Conservation (phyloP, 2,888 invertebrate species). For the Eledona agricola region DNA sequence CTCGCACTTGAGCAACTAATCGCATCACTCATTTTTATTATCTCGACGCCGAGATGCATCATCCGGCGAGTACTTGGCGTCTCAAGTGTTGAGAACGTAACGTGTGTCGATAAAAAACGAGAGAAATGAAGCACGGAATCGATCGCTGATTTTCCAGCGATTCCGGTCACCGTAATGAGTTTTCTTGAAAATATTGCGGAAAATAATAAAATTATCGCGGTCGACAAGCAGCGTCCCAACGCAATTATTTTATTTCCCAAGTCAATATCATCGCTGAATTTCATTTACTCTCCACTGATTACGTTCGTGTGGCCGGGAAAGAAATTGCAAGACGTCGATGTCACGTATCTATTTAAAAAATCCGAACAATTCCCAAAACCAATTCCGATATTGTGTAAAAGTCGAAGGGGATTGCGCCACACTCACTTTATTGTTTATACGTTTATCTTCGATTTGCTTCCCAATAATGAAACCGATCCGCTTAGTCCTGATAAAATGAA, state of each 20-base stretch:
- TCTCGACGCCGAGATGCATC: too few relatives aligned
- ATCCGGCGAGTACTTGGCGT: too few relatives aligned
- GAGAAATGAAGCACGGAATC: too few relatives aligned
- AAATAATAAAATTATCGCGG: slow-evolving; percentile 47
- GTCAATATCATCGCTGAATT: slow-evolving; percentile 52
- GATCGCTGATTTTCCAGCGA: background rate
- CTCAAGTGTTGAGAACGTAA: too few relatives aligned
- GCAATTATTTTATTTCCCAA: slow-evolving; percentile 57
- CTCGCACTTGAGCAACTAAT: too few relatives aligned
- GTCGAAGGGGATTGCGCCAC: slow-evolving; percentile 3
- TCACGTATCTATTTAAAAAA: slow-evolving; percentile 2
- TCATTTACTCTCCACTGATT: slow-evolving; percentile 44
- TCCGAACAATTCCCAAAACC: background rate
- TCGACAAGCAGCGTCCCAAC: slow-evolving; percentile 49
- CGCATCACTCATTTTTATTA: too few relatives aligned
- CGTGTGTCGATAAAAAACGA: too few relatives aligned
- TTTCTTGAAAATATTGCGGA: slow-evolving; percentile 25
- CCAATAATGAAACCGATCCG: slow-evolving; percentile 24
- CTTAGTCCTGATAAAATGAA: slow-evolving; percentile 38
- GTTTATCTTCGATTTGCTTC: slow-evolving; percentile 17
- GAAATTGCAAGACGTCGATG: slow-evolving; percentile 9
- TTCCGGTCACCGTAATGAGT: slow-evolving; percentile 13
- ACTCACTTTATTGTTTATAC: slow-evolving; percentile 6
- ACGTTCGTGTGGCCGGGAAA: slow-evolving; percentile 9
- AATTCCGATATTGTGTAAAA: slow-evolving; percentile 5